phyloP scores from a whole-genome alignment of 2,888 invertebrate species.

The Hoplodrina blanda region DNA sequence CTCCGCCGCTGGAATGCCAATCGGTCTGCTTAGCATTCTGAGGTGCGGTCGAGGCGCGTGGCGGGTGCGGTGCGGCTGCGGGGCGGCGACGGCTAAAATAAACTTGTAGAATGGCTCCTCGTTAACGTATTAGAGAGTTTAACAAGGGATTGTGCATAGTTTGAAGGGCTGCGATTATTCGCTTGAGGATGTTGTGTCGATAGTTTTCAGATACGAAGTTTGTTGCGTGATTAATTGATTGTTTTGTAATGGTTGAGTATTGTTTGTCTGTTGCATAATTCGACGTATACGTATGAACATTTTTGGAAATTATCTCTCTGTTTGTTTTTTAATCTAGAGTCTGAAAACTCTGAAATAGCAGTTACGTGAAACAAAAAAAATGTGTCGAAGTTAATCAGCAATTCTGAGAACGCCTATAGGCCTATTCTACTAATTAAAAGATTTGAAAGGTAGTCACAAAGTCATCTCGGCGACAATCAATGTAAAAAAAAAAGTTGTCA shows the following conservation, averaged over 20 bases:
- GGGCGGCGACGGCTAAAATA: slow-evolving; percentile 62
- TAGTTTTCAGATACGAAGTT: slow-evolving; percentile 16
- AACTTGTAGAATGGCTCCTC: slow-evolving; percentile 76
- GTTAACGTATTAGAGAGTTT: slow-evolving; percentile 80
- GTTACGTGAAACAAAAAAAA: too few species aligned
- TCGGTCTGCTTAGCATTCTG: slow-evolving; percentile 74
- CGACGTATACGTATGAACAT: too few species aligned
- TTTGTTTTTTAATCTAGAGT: too few species aligned
- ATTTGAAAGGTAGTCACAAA: too few species aligned
- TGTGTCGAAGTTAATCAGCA: too few species aligned
- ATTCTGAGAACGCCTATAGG: too few species aligned
- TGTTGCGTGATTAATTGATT: slow-evolving; percentile 9
- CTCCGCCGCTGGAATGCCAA: slow-evolving; percentile 82
- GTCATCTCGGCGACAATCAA: too few species aligned
- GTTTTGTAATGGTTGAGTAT: background rate
- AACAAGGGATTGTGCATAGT: slow-evolving; percentile 54
- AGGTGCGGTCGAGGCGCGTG: slow-evolving; percentile 56
- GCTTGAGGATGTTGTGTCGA: slow-evolving; percentile 36
- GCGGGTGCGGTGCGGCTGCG: slow-evolving; percentile 36
- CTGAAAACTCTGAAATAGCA: too few species aligned
- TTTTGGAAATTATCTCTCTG: too few species aligned
- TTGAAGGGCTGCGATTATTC: slow-evolving; percentile 52
- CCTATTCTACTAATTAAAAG: too few species aligned
- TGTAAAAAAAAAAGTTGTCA: too few species aligned
- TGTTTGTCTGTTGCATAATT: background rate